Evolutionary conservation across 2,113 vertebrate species (phyloP).

Genomic region (Pteropus alecto): DNA sequence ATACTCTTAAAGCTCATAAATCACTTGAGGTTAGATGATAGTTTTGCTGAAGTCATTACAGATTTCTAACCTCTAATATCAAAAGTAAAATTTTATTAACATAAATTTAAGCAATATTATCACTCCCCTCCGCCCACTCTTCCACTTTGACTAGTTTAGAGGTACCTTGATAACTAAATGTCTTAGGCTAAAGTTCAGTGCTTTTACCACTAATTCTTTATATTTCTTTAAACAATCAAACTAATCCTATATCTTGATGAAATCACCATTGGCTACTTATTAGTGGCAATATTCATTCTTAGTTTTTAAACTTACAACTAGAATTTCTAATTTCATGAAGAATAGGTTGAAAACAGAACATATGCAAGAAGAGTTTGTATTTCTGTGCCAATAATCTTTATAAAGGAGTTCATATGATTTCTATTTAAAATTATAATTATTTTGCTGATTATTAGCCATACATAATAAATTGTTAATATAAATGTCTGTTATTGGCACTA

Average conservation of each 20-base stretch:
- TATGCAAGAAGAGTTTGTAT: not conserved
- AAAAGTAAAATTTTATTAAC: not conserved
- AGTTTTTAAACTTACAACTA: not conserved
- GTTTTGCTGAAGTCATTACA: not conserved
- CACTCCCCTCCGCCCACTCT: not conserved
- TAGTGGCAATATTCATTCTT: not conserved
- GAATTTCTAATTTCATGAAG: not conserved
- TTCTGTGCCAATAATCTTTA: not conserved
- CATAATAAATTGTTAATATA: not conserved
- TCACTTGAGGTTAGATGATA: not conserved
- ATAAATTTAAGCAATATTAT: not conserved
- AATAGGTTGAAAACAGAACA: not conserved
- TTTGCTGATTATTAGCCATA: not conserved
- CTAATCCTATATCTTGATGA: not conserved
- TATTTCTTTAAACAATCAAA: not conserved
- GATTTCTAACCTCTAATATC: constrained; percentile 6
- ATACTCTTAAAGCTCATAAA: not conserved
- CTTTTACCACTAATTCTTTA: not conserved
- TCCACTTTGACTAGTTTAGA: not conserved
- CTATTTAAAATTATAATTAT: constrained; percentile 3
- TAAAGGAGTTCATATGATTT: not conserved
- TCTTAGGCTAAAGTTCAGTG: not conserved
- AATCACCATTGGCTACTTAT: not conserved
- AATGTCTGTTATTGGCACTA: not conserved
- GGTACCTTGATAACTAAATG: not conserved